Percentiles rank a stretch among this genome's conserved stretches.
phyloP scores from a whole-genome alignment of 1,140 invertebrate species.

The Drosophila leontia region DNA sequence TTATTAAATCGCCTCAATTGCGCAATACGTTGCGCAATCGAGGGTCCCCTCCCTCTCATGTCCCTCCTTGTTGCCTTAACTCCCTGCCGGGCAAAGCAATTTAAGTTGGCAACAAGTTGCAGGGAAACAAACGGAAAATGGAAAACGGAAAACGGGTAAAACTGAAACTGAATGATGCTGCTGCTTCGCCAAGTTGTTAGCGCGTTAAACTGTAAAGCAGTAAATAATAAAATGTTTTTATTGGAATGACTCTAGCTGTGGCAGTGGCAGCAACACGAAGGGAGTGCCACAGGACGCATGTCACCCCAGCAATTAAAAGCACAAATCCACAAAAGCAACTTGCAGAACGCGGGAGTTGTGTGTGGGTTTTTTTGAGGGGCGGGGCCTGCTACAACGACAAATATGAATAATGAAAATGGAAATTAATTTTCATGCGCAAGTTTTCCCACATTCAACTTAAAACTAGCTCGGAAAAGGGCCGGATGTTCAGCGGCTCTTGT shows the following conservation, averaged over 20 bases:
- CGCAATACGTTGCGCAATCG: constrained; percentile 34
- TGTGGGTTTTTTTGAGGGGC: constrained; percentile 3
- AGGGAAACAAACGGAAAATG: constrained; percentile 17
- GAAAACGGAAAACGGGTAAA: constrained; percentile 12
- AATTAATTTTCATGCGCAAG: constrained; percentile 74
- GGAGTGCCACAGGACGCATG: constrained; percentile 22
- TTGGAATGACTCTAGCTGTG: constrained; percentile 56
- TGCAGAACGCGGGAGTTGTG: constrained; percentile 33
- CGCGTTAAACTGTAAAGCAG: constrained; percentile 75
- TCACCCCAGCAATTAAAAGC: constrained; percentile 68
- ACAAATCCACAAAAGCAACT: constrained; percentile 60
- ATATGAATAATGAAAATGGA: constrained; percentile 74
- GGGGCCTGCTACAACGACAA: constrained; percentile 46
- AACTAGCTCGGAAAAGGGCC: constrained; percentile 41
- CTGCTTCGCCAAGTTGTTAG: constrained; percentile 54
- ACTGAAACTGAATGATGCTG: constrained; percentile 48
- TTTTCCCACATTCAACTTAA: constrained; percentile 55
- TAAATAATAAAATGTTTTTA: constrained; percentile 78
- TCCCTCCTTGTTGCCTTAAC: neutral
- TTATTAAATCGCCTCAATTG: constrained; percentile 37
- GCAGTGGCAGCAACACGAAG: constrained; percentile 1
- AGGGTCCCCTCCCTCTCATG: neutral
- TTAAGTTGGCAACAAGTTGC: constrained; percentile 74
- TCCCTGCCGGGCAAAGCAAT: constrained; percentile 46
- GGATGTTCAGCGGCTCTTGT: constrained; percentile 41